Evolutionary conservation across 2,888 invertebrate species (phyloP).

Genomic region (Oasisia sp.): DNA sequence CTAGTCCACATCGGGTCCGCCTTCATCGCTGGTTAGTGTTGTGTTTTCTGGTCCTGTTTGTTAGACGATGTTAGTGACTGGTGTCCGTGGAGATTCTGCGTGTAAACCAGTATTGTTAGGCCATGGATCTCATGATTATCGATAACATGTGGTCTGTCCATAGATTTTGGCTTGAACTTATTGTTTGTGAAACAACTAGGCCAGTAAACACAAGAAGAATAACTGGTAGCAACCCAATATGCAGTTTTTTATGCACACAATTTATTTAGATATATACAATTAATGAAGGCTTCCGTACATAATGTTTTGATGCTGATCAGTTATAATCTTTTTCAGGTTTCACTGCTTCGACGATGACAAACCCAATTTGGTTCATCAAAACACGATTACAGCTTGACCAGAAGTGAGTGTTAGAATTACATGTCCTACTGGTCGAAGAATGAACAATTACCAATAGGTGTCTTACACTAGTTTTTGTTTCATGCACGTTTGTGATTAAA

Average conservation of each 20-base stretch:
- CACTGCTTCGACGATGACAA: slow-evolving; percentile 93
- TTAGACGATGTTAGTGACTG: slow-evolving; percentile 29
- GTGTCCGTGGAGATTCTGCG: too few species aligned
- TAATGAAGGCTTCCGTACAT: background rate
- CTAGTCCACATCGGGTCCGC: slow-evolving; percentile 83
- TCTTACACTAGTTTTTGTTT: background rate
- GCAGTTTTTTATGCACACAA: too few species aligned
- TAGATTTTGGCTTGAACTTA: too few species aligned
- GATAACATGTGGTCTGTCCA: too few species aligned
- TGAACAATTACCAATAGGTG: background rate
- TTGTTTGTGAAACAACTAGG: too few species aligned
- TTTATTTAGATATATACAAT: background rate
- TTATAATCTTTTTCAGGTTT: slow-evolving; percentile 75
- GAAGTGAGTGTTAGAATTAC: slow-evolving; percentile 66
- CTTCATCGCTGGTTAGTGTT: slow-evolving; percentile 73
- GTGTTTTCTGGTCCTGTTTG: background rate
- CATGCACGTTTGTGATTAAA: background rate
- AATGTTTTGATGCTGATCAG: background rate
- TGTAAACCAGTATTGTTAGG: too few species aligned
- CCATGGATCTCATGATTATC: too few species aligned
- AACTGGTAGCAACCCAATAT: too few species aligned
- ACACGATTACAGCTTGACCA: slow-evolving; percentile 94
- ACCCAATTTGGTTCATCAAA: slow-evolving; percentile 99
- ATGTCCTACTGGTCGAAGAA: background rate
- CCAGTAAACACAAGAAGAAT: too few species aligned